Percentiles rank a stretch among this genome's conserved stretches.
Evolutionary conservation across 2,888 invertebrate species (phyloP).

Genomic region (Bellardia pandia): DNA sequence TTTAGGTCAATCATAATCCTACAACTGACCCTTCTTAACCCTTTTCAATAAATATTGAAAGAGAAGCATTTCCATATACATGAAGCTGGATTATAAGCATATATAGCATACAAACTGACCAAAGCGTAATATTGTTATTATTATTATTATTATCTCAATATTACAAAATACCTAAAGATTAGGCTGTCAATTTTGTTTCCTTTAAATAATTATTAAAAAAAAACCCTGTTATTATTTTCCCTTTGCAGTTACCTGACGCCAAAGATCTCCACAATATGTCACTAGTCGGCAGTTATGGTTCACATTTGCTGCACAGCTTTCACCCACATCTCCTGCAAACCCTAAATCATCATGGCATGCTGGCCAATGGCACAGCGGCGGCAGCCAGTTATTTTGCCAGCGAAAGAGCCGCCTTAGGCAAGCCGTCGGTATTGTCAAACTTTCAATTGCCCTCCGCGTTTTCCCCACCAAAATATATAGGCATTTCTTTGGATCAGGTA

Average conservation of each 20-base stretch:
- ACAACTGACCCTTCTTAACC: constrained; percentile 30
- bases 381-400: constrained; percentile 82
- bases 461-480: constrained; percentile 88
- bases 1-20: constrained; percentile 23
- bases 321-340: constrained; percentile 90
- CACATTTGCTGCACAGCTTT: constrained; percentile 89
- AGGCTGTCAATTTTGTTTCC: constrained; percentile 29
- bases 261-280: constrained; percentile 88
- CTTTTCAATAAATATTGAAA: constrained; percentile 52
- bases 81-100: constrained; percentile 1
- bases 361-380: constrained; percentile 83
- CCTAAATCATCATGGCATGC: constrained; percentile 86
- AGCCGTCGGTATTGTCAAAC: constrained; percentile 86
- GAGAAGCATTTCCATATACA: background rate
- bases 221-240: background rate
- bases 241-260: constrained; percentile 85
- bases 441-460: constrained; percentile 90
- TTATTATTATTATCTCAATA: constrained; percentile 2
- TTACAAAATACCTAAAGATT: constrained; percentile 21
- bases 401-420: constrained; percentile 85
- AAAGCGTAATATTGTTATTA: background rate
- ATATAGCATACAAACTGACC: constrained; percentile 36
- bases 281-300: constrained; percentile 88
- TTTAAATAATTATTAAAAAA: background rate
- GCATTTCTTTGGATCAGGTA: constrained; percentile 84